These are phyloP conservation scores for Dynastes maya DNA, from an alignment of 2,888 invertebrate species.

Conservation along the genomic window DNA sequence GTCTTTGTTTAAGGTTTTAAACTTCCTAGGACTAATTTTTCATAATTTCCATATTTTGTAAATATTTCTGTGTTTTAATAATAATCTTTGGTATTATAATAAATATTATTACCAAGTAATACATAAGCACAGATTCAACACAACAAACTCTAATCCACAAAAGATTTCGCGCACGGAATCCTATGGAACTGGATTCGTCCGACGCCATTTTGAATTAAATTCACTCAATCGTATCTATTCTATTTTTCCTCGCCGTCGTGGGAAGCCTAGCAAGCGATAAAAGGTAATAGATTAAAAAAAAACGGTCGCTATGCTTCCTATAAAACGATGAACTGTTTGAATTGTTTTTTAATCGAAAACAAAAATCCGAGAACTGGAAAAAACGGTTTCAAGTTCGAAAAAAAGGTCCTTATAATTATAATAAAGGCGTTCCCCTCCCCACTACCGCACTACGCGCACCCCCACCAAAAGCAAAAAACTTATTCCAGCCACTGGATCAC, in stretches of 20 bases:
- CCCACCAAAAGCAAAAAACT: constrained; percentile 46
- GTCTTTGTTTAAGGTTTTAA: too few relatives aligned
- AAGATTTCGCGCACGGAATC: too few relatives aligned
- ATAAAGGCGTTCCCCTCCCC: constrained; percentile 63
- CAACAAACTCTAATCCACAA: too few relatives aligned
- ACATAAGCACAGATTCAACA: too few relatives aligned
- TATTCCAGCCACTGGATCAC: constrained; percentile 38
- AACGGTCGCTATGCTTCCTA: neutral
- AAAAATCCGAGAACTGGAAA: neutral
- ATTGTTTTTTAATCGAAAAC: neutral
- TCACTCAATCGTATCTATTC: constrained; percentile 37
- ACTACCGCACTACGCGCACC: constrained; percentile 56
- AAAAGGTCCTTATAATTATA: constrained; percentile 55
- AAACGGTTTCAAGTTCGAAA: constrained; percentile 5
- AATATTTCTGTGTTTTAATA: too few relatives aligned
- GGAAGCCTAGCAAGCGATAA: neutral
- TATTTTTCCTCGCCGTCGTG: constrained; percentile 10
- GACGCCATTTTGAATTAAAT: constrained; percentile 46
- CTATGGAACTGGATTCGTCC: constrained; percentile 8
- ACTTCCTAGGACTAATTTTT: too few relatives aligned
- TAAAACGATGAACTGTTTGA: too few relatives aligned
- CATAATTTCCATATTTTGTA: too few relatives aligned
- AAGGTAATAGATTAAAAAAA: neutral
- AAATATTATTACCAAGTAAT: too few relatives aligned
- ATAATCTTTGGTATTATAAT: too few relatives aligned